Conservation (phyloP, 2,888 invertebrate species). For the Crematogaster levior region DNA sequence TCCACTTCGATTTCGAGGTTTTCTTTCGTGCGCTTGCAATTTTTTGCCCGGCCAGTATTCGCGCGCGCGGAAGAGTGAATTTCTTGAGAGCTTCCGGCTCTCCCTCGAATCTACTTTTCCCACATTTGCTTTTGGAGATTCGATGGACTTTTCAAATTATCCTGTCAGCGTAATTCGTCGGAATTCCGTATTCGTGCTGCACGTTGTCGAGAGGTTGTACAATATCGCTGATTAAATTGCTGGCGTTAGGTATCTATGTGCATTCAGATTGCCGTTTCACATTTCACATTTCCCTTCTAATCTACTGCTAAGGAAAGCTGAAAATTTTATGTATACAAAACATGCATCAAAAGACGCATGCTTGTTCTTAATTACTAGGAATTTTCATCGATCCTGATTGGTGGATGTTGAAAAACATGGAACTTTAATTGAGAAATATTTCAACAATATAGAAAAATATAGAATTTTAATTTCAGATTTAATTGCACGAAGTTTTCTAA, state of each 20-base stretch:
- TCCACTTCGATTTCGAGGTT: conserved; percentile 13
- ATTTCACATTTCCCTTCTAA: neutral
- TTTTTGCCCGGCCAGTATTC: neutral
- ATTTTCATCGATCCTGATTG: neutral
- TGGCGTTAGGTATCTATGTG: conserved; percentile 5
- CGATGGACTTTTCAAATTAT: conserved; percentile 47
- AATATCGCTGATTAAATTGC: conserved; percentile 46
- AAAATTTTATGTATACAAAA: conserved; percentile 11
- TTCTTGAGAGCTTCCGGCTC: conserved; percentile 24
- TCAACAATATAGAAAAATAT: neutral
- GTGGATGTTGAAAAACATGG: neutral
- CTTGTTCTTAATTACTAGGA: neutral
- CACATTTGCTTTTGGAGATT: conserved; percentile 22
- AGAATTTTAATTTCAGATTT: neutral
- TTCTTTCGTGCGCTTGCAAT: conserved; percentile 22
- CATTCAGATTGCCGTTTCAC: conserved; percentile 32
- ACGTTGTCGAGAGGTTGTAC: conserved; percentile 13
- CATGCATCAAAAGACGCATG: too few relatives aligned
- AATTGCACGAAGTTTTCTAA: neutral
- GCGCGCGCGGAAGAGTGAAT: conserved; percentile 13
- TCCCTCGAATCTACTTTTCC: neutral
- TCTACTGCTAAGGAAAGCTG: neutral
- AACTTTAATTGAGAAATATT: conserved; percentile 5
- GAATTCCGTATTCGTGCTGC: conserved; percentile 12
- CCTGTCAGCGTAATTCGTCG: conserved; percentile 27